Base-by-base conservation (phyloP, 2,888 invertebrate species). In the Nowickia ferox region DNA sequence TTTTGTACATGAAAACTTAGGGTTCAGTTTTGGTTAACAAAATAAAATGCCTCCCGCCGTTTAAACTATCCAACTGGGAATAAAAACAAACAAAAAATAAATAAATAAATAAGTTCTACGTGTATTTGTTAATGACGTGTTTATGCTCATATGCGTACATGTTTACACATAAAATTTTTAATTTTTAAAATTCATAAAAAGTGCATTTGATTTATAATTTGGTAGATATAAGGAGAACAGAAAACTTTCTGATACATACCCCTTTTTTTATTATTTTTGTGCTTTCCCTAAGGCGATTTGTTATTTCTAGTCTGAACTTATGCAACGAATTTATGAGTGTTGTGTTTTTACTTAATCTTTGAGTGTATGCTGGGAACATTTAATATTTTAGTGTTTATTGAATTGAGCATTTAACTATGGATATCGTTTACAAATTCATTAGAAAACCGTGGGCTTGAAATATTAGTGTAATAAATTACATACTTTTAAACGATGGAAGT, bases 391-490 rank as follows among this genome's bases (percentile, higher is more conserved):
- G 40, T 48, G 61, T 63, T 68, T 69, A 84, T 77, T 77, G 55
- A 77, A 77, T 84, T 68, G 38, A 30, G 76, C 68, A 72, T 72
- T 76, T 81, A 74, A 53, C 30, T 74, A 74, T 46, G 42, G 69
- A 82, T 85, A 82, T 78, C 74, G 71, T 48, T 85, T 79, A 68
- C 81, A 57, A 48, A 81, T 82, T 81, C 76, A 81, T 82, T 82
- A 71, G 77, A 82, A 85, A 82, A 71, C 78, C 53, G 74, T 78
- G 74, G 78, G 74, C 46, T 85, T 85, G 22, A 82, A 57, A 76
- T 77, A 81, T 85, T 46, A 65, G 15, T 59, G 53, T 65, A 82
- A 85, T 82, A 78, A 78, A 85, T 82, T 75, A 69, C n/a, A n/a
- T n/a, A n/a, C 59, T 53, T 69, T 68, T 38, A 74, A 78, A 55